Evolutionary conservation across 2,888 invertebrate genomes (phyloP), one percentile per base, ranked within the genome.

Genomic region (Polyploca ridens): DNA sequence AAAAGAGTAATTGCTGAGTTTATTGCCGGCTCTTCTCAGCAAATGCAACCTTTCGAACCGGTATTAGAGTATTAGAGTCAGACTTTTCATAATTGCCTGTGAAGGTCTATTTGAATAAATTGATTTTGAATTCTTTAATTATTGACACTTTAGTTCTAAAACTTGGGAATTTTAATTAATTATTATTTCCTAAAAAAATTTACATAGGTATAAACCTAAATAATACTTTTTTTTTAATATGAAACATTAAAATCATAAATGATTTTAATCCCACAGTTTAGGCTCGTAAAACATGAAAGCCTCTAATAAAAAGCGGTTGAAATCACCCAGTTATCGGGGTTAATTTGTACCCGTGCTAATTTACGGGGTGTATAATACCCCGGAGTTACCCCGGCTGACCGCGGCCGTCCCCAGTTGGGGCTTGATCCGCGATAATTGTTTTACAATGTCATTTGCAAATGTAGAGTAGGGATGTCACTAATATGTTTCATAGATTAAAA

Each of bases 361-460:
- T 61, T 61, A 61, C 19, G 41, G 61, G 61, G 61, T 41, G 19
- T 61, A 27, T 41, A 41, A 61, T 41, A 61, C 44, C 13, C 61
- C 61, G 44, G 61, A 10, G 54, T 54, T 8, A 38, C 27, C 27
- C 13, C 61, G 44, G 44, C 44, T 61, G 61, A 61, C 61, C 61
- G 44, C 41, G 10, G 16, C 49, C 16, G 54, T 54, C 19, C 19
- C 19, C 16, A 16, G 6, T 3, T 27, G 44, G 61, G 61, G 61
- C 27, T 61, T 61, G 41, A 41, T 61, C 44, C 41, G 61, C 63
- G 66, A 68, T 76, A 72, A 74, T 76, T 76, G 75, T 74, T 71
- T 68, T 63, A 69, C 70, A 74, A 74, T 74, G 71, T 70, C 63
- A 54, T 33, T 64, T 64, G 67, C 65, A 66, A 73, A 71, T 65